Base-by-base conservation (phyloP, 2,113 vertebrate genomes). In the Hemiprocne comata region DNA sequence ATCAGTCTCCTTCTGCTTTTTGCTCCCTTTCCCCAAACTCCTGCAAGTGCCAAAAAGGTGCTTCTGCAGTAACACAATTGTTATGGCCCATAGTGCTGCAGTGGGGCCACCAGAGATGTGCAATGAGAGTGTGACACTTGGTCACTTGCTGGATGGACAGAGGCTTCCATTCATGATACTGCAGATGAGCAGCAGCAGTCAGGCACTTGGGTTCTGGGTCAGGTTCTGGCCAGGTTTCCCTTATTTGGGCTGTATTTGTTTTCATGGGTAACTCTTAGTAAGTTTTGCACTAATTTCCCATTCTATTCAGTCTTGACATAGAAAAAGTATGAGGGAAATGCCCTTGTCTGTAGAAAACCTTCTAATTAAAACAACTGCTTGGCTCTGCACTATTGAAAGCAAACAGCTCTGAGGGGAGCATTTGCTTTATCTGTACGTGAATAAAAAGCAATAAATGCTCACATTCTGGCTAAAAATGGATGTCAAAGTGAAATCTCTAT, bases 391-490 rank as follows among this genome's bases (percentile, higher is more conserved):
- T 92, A 11, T 38, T 85, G 88, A 92, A 83, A 92, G 83, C 81
- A 90, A 94, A 92, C 90, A 95, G 19, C 73, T 95, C 93, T 85
- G 80, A 92, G 85, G 92, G 90, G 92, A 97, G 73, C 80, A 72
- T 90, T 94, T 94, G 66, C 79, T 96, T 93, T 74, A 74, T 87
- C 65, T 87, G 73, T 72, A 81, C 1, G 0, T 66, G 66, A 50
- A 78, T 57, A 61, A 94, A 89, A 95, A 86, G 83, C 85, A 93
- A 46, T 95, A 84, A 92, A 70, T 64, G 77, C 60, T 85, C 50
- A 31, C 55, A 77, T 8, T 73, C 46, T 79, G 60, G 26, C 87
- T 90, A 85, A 93, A 88, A 96, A 81, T 87, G 75, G 70, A 46
- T 77, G 70, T 46, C 54, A 89, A 67, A 80, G 60, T 62, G 25